Evolutionary conservation across 2,888 invertebrate species (phyloP).

Genomic region (Fabriciana adippe): DNA sequence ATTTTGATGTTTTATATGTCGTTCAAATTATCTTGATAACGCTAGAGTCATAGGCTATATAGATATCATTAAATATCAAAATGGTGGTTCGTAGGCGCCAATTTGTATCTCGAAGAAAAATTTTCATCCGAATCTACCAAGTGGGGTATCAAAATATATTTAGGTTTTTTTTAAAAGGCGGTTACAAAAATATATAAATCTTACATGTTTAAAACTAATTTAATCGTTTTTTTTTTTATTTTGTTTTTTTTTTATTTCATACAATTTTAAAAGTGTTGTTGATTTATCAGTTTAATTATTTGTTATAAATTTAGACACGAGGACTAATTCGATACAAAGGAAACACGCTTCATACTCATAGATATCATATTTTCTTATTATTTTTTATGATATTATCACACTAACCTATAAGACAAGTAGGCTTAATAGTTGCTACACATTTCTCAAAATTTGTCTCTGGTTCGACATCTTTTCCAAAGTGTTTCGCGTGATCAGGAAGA

Average conservation of each 20-base stretch:
- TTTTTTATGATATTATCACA: not conserved
- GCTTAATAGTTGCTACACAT: slow-evolving; percentile 92
- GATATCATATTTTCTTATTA: not conserved
- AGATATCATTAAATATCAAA: too few relatives aligned
- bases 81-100: too few relatives aligned
- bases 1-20: too few relatives aligned
- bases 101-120: not conserved
- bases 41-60: too few relatives aligned
- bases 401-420: slow-evolving; percentile 93
- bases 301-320: too few relatives aligned
- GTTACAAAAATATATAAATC: not conserved
- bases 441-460: slow-evolving; percentile 90
- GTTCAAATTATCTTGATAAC: too few relatives aligned
- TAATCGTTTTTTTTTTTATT: too few relatives aligned
- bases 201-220: not conserved
- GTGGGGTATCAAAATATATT: not conserved
- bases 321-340: too few relatives aligned
- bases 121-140: not conserved
- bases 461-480: slow-evolving; percentile 89
- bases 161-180: not conserved
- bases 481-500: slow-evolving; percentile 86
- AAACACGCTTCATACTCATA: too few relatives aligned
- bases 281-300: too few relatives aligned
- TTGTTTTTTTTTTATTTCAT: too few relatives aligned
- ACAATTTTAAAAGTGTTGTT: too few relatives aligned